Percentiles rank a stretch among this genome's conserved stretches.
phyloP scores from a whole-genome alignment of 2,113 vertebrate species.

The Irena cyanogastra region DNA sequence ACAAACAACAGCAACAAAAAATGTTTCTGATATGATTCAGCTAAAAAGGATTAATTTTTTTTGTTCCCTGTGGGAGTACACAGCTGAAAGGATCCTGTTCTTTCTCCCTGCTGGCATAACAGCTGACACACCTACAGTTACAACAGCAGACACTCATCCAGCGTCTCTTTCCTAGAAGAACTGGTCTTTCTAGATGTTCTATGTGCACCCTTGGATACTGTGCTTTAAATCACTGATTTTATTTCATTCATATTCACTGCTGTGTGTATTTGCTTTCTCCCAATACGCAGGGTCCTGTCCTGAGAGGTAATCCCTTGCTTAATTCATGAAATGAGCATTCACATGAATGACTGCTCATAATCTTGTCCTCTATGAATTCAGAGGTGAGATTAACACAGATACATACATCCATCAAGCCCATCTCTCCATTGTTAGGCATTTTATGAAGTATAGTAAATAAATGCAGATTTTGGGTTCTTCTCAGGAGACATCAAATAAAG shows the following conservation, averaged over 20 bases:
- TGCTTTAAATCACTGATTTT: not conserved
- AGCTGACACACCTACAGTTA: not conserved
- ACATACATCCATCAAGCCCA: not conserved
- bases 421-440: not conserved
- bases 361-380: not conserved
- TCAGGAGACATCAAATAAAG: not conserved
- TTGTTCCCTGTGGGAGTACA: not conserved
- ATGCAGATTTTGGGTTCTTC: not conserved
- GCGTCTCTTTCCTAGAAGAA: not conserved
- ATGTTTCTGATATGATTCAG: not conserved
- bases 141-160: not conserved
- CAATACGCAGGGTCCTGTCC: fast-evolving
- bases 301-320: not conserved
- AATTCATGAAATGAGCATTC: not conserved
- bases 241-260: fast-evolving
- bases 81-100: not conserved
- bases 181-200: not conserved
- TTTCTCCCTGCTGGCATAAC: not conserved
- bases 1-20: too few species aligned
- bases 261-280: not conserved
- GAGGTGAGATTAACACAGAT: not conserved
- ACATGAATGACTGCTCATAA: not conserved
- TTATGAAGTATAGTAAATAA: not conserved
- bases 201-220: not conserved
- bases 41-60: not conserved